These are phyloP conservation scores for Drosophila paranaensis DNA, from an alignment of 2,888 invertebrate species.

Conservation along the genomic window DNA sequence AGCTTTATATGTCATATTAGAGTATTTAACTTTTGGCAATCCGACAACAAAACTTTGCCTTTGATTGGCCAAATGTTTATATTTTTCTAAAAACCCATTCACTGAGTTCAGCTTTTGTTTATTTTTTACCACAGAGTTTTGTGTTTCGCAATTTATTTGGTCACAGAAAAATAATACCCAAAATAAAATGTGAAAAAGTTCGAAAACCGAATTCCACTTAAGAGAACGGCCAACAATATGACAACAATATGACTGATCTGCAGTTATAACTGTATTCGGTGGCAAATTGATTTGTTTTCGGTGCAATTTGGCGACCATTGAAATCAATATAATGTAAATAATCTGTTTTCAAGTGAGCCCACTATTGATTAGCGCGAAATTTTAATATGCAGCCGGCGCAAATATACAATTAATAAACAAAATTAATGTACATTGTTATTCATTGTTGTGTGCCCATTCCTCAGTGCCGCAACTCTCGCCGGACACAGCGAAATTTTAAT, in stretches of 20 bases:
- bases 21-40: neutral
- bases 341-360: constrained; percentile 46
- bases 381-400: constrained; percentile 70
- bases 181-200: neutral
- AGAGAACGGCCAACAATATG: neutral
- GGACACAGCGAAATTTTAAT: constrained; percentile 80
- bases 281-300: constrained; percentile 20
- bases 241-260: no score
- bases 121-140: neutral
- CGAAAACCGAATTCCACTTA: neutral
- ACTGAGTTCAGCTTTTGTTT: neutral
- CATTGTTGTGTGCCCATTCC: constrained; percentile 49
- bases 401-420: constrained; percentile 76
- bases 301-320: constrained; percentile 6
- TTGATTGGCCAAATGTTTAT: neutral
- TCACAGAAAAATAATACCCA: neutral
- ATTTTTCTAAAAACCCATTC: neutral
- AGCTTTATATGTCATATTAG: neutral
- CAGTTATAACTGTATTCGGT: neutral
- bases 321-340: constrained; percentile 53
- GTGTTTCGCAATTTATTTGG: neutral
- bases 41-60: neutral
- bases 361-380: constrained; percentile 86
- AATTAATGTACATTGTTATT: constrained; percentile 73
- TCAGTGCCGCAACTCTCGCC: constrained; percentile 18